phyloP scores from a whole-genome alignment of 2,888 invertebrate genomes.

The Ferdinandea cuprea region DNA sequence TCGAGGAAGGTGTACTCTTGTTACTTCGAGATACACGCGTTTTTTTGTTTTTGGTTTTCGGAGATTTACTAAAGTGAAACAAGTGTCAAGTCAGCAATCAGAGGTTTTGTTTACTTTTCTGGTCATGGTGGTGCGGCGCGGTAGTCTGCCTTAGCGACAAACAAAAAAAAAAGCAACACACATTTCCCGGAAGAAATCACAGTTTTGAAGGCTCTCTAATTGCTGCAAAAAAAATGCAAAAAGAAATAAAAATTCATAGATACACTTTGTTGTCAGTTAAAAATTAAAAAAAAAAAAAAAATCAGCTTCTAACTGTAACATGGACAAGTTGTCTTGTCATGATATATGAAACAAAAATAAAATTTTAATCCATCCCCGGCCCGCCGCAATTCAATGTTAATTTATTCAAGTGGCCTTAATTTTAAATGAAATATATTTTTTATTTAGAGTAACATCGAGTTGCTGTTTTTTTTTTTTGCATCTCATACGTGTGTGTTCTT shows the following conservation, averaged over 20 bases:
- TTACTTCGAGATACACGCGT: neutral
- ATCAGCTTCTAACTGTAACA: constrained; percentile 42
- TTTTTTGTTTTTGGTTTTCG: constrained; percentile 22
- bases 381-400: constrained; percentile 59
- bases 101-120: constrained; percentile 20
- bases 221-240: no score
- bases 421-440: constrained; percentile 28
- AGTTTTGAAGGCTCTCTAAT: constrained; percentile 31
- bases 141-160: constrained; percentile 2
- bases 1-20: neutral
- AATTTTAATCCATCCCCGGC: neutral
- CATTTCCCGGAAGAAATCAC: constrained; percentile 50
- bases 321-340: constrained; percentile 54
- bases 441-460: constrained; percentile 38
- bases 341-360: constrained; percentile 22
- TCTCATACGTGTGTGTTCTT: constrained; percentile 19
- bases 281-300: constrained; percentile 18
- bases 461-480: neutral
- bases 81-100: constrained; percentile 18
- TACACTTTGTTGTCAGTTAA: constrained; percentile 35
- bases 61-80: constrained; percentile 11
- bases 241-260: constrained; percentile 21
- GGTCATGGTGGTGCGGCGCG: neutral
- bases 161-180: neutral
- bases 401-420: constrained; percentile 63